phyloP scores from a whole-genome alignment of 2,797 vertebrate genomes.

The Australoheros facetus region DNA sequence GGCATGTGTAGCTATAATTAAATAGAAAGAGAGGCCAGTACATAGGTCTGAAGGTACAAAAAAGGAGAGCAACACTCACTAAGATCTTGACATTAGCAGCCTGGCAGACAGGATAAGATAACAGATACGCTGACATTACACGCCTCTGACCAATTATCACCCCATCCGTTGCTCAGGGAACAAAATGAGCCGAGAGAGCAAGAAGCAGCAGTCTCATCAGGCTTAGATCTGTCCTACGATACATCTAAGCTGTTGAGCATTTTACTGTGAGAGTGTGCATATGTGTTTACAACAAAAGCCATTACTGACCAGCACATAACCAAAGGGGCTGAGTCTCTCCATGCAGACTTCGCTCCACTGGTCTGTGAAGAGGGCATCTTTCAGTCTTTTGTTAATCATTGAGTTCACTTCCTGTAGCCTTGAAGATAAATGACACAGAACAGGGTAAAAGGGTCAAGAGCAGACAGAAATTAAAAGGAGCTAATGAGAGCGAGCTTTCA shows the following conservation, averaged over 20 bases:
- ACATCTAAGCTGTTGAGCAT: conserved; percentile 23
- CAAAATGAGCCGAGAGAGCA: conserved; percentile 50
- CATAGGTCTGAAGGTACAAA: conserved; percentile 11
- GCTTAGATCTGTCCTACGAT: not conserved
- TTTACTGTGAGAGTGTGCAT: conserved; percentile 28
- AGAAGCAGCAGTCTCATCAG: conserved; percentile 40
- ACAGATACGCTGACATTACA: conserved; percentile 58
- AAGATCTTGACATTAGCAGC: conserved; percentile 21
- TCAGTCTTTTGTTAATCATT: conserved; percentile 96
- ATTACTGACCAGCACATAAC: conserved; percentile 93
- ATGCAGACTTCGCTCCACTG: conserved; percentile 98
- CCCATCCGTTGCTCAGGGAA: conserved; percentile 50
- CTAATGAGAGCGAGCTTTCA: conserved; percentile 19
- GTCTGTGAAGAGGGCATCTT: conserved; percentile 97
- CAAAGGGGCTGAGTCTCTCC: conserved; percentile 93
- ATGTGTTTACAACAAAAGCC: conserved; percentile 50
- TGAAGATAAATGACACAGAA: conserved; percentile 61
- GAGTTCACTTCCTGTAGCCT: conserved; percentile 98
- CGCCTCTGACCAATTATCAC: conserved; percentile 55
- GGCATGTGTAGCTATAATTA: not conserved
- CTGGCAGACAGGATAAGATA: conserved; percentile 39
- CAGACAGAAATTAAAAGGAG: conserved; percentile 16
- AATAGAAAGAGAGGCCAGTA: not conserved
- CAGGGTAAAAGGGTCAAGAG: conserved; percentile 43
- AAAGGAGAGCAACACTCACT: conserved; percentile 3